Percentiles rank a stretch among this genome's conserved stretches.
Conservation (phyloP, 2,888 invertebrate genomes). For the Boloria euphrosyne region DNA sequence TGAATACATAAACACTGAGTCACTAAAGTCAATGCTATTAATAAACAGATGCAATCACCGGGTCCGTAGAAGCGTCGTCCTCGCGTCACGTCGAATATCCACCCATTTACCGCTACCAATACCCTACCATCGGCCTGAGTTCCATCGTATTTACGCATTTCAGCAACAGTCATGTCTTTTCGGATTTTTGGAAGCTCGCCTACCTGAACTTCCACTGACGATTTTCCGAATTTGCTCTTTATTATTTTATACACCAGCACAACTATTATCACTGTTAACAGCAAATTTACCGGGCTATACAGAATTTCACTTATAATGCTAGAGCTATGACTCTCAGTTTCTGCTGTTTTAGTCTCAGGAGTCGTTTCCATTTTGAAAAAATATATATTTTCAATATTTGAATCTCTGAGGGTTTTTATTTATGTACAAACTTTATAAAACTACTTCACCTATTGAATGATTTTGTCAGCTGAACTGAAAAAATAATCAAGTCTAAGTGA, state of each 20-base stretch:
- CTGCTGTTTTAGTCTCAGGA: slow-evolving; percentile 58
- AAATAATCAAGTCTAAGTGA: slow-evolving; percentile 50
- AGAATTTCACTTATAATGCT: slow-evolving; percentile 79
- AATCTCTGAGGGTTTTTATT: slow-evolving; percentile 45
- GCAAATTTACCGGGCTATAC: slow-evolving; percentile 85
- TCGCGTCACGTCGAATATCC: slow-evolving; percentile 96
- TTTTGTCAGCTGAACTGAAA: slow-evolving; percentile 42
- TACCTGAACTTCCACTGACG: slow-evolving; percentile 52
- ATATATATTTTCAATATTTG: slow-evolving; percentile 36
- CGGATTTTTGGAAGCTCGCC: slow-evolving; percentile 89
- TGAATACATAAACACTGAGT: slow-evolving; percentile 48
- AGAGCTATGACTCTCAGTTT: slow-evolving; percentile 46
- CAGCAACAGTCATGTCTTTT: slow-evolving; percentile 94
- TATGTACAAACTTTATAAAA: slow-evolving; percentile 52
- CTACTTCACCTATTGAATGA: slow-evolving; percentile 39
- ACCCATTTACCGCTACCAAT: slow-evolving; percentile 95
- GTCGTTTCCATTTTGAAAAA: slow-evolving; percentile 59
- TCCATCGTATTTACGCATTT: slow-evolving; percentile 93
- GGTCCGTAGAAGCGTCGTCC: slow-evolving; percentile 96
- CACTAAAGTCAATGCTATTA: slow-evolving; percentile 60
- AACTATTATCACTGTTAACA: slow-evolving; percentile 84
- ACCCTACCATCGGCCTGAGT: slow-evolving; percentile 93
- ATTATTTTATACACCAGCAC: slow-evolving; percentile 87
- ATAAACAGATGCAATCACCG: slow-evolving; percentile 84
- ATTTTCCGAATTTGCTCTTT: slow-evolving; percentile 67